A percentile compares a stretch with the other conserved stretches of the same genome.
phyloP scores from a whole-genome alignment of 2,797 vertebrate species.

The Setipinna tenuifilis region DNA sequence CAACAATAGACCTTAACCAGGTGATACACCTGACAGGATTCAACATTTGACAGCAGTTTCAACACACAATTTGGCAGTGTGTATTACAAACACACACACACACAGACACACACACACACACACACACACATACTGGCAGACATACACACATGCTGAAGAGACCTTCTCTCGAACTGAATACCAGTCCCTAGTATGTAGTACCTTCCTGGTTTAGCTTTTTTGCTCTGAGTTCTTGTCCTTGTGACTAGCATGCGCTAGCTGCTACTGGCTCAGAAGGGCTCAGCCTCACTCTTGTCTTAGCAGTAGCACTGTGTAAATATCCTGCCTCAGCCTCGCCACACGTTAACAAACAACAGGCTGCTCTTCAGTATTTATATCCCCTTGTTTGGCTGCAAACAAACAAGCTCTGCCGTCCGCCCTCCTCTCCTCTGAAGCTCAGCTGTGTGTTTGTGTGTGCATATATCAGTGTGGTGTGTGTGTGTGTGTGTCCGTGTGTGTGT shows the following conservation, averaged over 20 bases:
- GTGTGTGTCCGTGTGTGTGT: no score
- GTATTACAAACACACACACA: background rate
- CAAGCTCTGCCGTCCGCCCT: background rate
- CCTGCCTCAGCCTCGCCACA: background rate
- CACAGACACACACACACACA: background rate
- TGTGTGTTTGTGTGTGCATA: background rate
- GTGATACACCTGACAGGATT: background rate
- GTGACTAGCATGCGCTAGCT: background rate
- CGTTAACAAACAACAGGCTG: background rate
- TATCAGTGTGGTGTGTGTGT: background rate
- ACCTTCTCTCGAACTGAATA: background rate
- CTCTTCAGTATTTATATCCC: no score
- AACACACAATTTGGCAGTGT: no score
- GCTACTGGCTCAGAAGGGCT: background rate
- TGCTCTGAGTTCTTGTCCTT: background rate
- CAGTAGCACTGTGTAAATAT: background rate
- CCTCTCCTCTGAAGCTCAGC: conserved; percentile 2
- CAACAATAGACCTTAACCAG: background rate
- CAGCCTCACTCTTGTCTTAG: background rate
- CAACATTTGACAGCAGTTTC: background rate
- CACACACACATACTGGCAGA: background rate
- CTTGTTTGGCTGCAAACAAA: background rate
- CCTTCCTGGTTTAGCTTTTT: background rate
- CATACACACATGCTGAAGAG: background rate
- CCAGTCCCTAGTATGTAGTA: background rate